Evolutionary conservation across 1,140 invertebrate genomes (phyloP).

Genomic region (Trichoplusia ni): DNA sequence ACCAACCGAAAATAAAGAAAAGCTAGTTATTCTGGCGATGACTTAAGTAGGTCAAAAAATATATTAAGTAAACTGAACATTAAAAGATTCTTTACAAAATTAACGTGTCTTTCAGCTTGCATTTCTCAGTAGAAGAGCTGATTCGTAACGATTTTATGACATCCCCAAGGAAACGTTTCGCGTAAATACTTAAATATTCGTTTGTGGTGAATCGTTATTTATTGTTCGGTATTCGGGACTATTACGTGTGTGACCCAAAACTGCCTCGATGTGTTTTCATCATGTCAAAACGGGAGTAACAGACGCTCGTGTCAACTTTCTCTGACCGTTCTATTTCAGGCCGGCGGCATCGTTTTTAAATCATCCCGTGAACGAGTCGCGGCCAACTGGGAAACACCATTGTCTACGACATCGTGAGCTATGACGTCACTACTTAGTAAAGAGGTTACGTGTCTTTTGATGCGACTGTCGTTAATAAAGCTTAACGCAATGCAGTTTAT

Average conservation of each 20-base stretch:
- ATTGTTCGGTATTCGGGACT: conserved; percentile 59
- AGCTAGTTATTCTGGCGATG: too few relatives aligned
- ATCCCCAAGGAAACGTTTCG: conserved; percentile 49
- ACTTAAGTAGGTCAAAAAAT: conserved; percentile 6
- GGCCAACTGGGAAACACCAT: conserved; percentile 43
- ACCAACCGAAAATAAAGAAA: too few relatives aligned
- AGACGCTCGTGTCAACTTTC: conserved; percentile 65
- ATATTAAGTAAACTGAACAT: background rate
- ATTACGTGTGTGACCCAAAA: conserved; percentile 70
- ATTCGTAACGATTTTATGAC: conserved; percentile 54
- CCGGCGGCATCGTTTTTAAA: conserved; percentile 53
- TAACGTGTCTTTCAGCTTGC: conserved; percentile 36
- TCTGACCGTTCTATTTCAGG: conserved; percentile 63
- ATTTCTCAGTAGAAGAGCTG: conserved; percentile 42
- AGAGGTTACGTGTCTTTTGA: background rate
- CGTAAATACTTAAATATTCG: conserved; percentile 59
- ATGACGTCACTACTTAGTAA: conserved; percentile 37
- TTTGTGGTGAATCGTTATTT: conserved; percentile 46
- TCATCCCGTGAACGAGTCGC: conserved; percentile 33
- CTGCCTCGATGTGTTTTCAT: conserved; percentile 58
- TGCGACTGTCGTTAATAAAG: background rate
- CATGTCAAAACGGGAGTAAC: conserved; percentile 57
- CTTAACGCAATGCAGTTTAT: background rate
- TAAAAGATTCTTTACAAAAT: conserved; percentile 29
- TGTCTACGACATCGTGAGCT: conserved; percentile 31